Conservation (phyloP, 2,113 vertebrate genomes). For the Smithornis capensis region DNA sequence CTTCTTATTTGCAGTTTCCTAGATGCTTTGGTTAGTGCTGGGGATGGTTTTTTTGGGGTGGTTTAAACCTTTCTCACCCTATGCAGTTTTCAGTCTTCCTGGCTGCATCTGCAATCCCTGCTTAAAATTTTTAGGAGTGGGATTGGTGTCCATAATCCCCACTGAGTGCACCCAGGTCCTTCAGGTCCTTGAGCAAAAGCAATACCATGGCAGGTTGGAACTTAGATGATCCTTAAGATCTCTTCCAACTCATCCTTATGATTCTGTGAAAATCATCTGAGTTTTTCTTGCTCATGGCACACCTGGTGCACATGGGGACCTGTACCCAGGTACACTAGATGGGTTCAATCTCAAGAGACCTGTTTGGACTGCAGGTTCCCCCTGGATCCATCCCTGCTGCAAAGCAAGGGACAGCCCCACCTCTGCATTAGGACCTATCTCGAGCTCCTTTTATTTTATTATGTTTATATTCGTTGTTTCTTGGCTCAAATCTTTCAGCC, state of each 20-base stretch:
- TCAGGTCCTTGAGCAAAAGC: not conserved
- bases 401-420: not conserved
- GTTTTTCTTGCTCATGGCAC: not conserved
- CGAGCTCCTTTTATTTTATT: not conserved
- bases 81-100: not conserved
- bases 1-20: not conserved
- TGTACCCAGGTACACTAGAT: accelerated
- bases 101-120: not conserved
- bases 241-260: not conserved
- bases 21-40: not conserved
- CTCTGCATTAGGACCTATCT: not conserved
- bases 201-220: accelerated
- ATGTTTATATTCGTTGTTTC: not conserved
- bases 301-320: accelerated
- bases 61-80: not conserved
- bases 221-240: not conserved
- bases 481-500: constrained; percentile 28
- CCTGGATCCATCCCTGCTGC: not conserved
- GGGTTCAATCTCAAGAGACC: not conserved
- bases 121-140: not conserved
- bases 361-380: not conserved
- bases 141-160: not conserved
- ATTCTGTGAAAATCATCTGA: not conserved
- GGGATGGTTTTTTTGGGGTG: not conserved
- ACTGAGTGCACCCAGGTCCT: too few relatives aligned